A percentile compares a stretch with the other conserved stretches of the same genome.
Conservation (phyloP, 2,113 vertebrate species). For the Perca flavescens region DNA sequence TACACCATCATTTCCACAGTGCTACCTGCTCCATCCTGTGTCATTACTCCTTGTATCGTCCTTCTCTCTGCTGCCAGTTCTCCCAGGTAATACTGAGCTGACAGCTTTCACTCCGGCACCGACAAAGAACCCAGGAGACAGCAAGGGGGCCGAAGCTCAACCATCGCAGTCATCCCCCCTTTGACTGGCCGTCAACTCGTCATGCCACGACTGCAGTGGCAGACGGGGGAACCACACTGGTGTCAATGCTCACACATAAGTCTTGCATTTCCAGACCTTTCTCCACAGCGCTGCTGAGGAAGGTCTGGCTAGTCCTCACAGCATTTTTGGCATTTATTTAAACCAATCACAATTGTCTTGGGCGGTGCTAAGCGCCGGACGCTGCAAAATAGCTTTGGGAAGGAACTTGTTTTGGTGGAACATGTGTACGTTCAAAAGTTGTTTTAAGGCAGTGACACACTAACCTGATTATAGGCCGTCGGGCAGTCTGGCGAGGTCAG, state of each 20-base stretch:
- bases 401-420: too few relatives aligned
- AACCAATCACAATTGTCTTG: too few relatives aligned
- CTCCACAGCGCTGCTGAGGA: too few relatives aligned
- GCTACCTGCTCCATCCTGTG: not conserved
- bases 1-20: not conserved
- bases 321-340: too few relatives aligned
- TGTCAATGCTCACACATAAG: constrained; percentile 10
- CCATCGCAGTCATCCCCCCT: constrained; percentile 8
- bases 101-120: constrained; percentile 24
- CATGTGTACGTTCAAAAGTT: too few relatives aligned
- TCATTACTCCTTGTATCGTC: not conserved
- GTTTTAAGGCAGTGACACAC: too few relatives aligned
- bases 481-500: too few relatives aligned
- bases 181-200: constrained; percentile 31
- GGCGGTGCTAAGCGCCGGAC: too few relatives aligned
- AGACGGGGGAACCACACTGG: constrained; percentile 16
- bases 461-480: too few relatives aligned
- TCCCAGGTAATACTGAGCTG: constrained; percentile 26
- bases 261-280: too few relatives aligned
- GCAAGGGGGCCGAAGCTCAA: constrained; percentile 2
- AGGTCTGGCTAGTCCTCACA: too few relatives aligned
- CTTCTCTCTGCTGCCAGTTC: not conserved
- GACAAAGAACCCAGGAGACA: constrained; percentile 19
- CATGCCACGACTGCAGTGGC: not conserved
- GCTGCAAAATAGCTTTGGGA: too few relatives aligned